Evolutionary conservation across 2,113 vertebrate genomes (phyloP).

Genomic region (Syrrhaptes paradoxus): DNA sequence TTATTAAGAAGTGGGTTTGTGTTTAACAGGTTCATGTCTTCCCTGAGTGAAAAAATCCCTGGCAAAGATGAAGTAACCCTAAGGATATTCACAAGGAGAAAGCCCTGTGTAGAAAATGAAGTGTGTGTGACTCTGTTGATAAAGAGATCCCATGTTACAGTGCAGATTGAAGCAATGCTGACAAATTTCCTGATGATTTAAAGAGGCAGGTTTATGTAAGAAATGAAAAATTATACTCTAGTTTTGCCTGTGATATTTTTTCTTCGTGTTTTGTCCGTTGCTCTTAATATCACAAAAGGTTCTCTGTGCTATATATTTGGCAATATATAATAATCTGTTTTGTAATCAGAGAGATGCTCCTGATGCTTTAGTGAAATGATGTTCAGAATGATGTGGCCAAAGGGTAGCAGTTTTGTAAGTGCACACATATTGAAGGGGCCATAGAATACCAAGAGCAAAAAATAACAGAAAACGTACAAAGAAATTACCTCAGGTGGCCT

Average conservation of each 20-base stretch:
- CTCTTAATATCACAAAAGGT: background rate
- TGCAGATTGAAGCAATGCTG: background rate
- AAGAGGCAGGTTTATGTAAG: background rate
- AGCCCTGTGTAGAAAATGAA: fast-evolving
- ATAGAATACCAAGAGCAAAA: background rate
- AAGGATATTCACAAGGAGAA: background rate
- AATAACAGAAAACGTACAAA: background rate
- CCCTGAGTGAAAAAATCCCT: background rate
- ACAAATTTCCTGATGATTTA: background rate
- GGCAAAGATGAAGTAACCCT: background rate
- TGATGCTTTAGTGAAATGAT: background rate
- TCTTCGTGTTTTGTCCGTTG: background rate
- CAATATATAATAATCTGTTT: background rate
- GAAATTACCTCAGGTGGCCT: background rate
- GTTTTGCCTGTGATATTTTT: background rate
- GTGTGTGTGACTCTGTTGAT: background rate
- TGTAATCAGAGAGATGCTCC: background rate
- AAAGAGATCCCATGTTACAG: fast-evolving
- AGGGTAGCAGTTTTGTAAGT: background rate
- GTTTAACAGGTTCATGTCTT: background rate
- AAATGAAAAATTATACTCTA: background rate
- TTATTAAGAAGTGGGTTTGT: background rate
- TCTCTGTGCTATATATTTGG: background rate
- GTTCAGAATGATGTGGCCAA: background rate
- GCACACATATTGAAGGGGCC: background rate